Conservation (phyloP, 2,113 vertebrate species). For the Hystrix brachyura region DNA sequence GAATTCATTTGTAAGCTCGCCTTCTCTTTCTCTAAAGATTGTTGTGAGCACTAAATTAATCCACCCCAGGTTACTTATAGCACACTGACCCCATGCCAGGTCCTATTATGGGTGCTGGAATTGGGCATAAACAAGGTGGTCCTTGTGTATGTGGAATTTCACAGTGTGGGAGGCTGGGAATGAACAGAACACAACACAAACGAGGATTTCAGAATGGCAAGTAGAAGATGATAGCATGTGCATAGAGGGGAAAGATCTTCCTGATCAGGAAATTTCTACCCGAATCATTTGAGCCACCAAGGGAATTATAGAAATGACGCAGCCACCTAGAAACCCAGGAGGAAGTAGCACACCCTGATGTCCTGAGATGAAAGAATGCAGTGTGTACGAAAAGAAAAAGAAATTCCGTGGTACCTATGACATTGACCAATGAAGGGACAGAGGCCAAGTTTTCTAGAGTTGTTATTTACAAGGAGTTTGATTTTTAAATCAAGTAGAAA, state of each 20-base stretch:
- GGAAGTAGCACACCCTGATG: background rate
- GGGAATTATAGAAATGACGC: background rate
- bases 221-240: background rate
- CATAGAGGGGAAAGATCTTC: rapidly evolving
- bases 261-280: background rate
- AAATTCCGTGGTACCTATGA: background rate
- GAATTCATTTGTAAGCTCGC: conserved; percentile 48
- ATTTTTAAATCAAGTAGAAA: background rate
- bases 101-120: background rate
- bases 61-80: background rate
- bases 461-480: background rate
- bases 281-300: background rate
- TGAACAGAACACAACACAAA: background rate
- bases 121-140: background rate
- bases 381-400: background rate
- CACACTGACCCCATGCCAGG: background rate
- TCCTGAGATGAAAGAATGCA: background rate
- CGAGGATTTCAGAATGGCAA: background rate
- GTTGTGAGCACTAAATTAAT: conserved; percentile 1
- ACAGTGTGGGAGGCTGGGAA: background rate
- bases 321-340: rapidly evolving
- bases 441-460: background rate
- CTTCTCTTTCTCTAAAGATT: conserved; percentile 44
- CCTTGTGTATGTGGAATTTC: background rate
- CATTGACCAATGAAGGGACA: background rate